Conservation (phyloP, 2,797 vertebrate genomes). For the Pteronotus mesoamericanus region DNA sequence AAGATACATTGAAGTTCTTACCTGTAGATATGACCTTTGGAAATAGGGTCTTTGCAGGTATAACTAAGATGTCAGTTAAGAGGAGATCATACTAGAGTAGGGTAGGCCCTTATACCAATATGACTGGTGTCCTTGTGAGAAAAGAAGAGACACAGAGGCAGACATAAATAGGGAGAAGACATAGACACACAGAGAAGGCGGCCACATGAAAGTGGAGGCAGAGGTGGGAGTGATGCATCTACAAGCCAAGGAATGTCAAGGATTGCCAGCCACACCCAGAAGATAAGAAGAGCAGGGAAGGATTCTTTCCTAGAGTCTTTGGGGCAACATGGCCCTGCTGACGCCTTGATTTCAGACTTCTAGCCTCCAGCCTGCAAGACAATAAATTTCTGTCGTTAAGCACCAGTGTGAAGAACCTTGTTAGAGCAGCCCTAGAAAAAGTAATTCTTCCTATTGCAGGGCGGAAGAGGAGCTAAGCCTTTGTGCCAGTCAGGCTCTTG, state of each 20-base stretch:
- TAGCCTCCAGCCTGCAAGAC: background rate
- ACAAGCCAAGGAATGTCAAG: background rate
- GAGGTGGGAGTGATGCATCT: rapidly evolving
- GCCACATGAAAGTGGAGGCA: rapidly evolving
- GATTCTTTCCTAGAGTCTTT: background rate
- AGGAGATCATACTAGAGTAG: background rate
- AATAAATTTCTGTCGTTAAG: background rate
- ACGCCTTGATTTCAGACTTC: background rate
- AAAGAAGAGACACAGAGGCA: background rate
- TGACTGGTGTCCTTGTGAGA: background rate
- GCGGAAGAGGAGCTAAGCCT: background rate
- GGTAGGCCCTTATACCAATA: background rate
- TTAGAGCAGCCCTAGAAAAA: background rate
- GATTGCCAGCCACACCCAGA: background rate
- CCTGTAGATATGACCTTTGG: background rate
- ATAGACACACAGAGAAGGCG: background rate
- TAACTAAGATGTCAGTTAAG: background rate
- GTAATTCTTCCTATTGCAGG: rapidly evolving
- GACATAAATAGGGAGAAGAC: background rate
- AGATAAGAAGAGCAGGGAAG: background rate
- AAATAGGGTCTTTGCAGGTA: background rate
- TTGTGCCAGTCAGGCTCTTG: background rate
- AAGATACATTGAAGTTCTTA: background rate
- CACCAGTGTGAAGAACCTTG: background rate
- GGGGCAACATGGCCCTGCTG: background rate